Evolutionary conservation across 2,888 invertebrate species (phyloP), one percentile per base, ranked within the genome.

Genomic region (Andrena camellia): DNA sequence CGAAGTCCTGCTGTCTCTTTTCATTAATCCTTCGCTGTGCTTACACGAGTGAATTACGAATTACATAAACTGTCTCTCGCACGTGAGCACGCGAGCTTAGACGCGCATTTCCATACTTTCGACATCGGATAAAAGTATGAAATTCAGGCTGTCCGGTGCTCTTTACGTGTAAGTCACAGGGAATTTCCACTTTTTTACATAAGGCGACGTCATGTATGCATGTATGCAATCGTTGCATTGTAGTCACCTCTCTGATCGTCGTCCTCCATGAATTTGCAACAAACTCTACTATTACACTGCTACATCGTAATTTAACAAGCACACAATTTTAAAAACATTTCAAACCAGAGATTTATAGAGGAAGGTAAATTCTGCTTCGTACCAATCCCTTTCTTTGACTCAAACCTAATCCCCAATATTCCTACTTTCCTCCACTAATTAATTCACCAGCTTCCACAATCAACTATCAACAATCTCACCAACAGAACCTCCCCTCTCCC

Each of bases 51-150:
- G 31, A 23, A 26, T 29, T 59, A 54, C 6, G 62, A 52, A 62
- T 54, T 42, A 42, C 48, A 17, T 23, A 33, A 33, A 67, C 48
- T 13, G 31, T 29, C 42, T 31, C 20, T 17, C 33, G 35, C 17
- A 48, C 57, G 57, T 57, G 57, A 23, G 57, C 57, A 23, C 57
- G 57, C 10, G 57, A 10, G 57, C 57, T 26, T 23, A 13, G 10
- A 57, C 23, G 23, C 57, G 23, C 23, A 26, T 57, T 57, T 26
- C 23, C 20, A 57, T 26, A 26, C 23, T 57, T 10, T 23, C 23
- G 23, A 57, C 23, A 57, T 23, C 23, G 23, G 23, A 26, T 57
- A 57, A 50, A 42, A 29, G 33, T 71, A 50, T 71, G 48, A 31
- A 17, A 4, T 50, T 50, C 60, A 31, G 31, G 7, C 60, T 50